Conservation (phyloP, 2,113 vertebrate genomes). For the Piaya cayana region DNA sequence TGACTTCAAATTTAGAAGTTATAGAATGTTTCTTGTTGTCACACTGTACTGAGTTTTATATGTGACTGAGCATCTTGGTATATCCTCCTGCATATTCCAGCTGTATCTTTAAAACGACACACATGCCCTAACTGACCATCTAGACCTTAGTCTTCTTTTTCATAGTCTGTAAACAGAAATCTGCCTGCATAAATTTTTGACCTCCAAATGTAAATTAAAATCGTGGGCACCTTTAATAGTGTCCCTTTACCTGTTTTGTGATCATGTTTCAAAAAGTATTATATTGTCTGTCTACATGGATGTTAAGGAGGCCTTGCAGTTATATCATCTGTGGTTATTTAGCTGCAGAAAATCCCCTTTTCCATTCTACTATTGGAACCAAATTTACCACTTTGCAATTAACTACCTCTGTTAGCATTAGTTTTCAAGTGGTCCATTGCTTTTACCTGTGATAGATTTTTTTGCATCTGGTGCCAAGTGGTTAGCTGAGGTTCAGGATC, state of each 20-base stretch:
- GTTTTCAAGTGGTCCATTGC: background rate
- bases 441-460: background rate
- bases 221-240: background rate
- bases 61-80: background rate
- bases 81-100: background rate
- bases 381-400: conserved; percentile 2
- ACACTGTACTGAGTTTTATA: background rate
- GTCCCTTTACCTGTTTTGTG: background rate
- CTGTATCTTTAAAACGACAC: background rate
- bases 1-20: background rate
- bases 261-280: background rate
- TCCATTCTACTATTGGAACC: background rate
- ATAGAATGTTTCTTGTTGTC: background rate
- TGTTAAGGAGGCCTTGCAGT: background rate
- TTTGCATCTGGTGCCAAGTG: background rate
- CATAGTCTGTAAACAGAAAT: background rate
- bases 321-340: conserved; percentile 7
- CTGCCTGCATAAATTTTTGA: background rate
- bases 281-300: background rate
- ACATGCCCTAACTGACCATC: background rate
- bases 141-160: background rate
- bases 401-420: background rate
- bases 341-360: conserved; percentile 39
- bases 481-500: conserved; percentile 15
- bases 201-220: background rate